Base-by-base conservation (phyloP, 2,797 vertebrate species). In the Delichon dasypus region DNA sequence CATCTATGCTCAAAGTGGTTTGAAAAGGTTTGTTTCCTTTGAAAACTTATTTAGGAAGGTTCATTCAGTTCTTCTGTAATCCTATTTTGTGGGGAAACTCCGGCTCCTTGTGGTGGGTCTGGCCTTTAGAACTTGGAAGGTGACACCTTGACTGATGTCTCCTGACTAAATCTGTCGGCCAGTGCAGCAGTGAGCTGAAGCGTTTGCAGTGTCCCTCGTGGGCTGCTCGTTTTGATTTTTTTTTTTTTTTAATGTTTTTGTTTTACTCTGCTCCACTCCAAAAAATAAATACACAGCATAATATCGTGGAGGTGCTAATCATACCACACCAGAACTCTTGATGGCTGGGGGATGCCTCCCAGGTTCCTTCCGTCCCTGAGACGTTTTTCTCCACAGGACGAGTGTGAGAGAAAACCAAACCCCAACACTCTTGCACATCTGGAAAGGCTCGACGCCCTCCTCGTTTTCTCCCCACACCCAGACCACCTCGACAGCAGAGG, bases 121-220 rank as follows among this genome's bases (percentile, higher is more conserved):
- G 21, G 53, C 50, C 54, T 65, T 83, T 44, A 71, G 25, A 83
- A 66, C 16, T 53, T 38, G 26, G 34, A 75, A 65, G 61, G 36
- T 6, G 15, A 34, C 47, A 8, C 14, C 4, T 50, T 21, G 22
- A 47, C 8, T 10, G 26, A 30, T 7, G 17, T 7, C 8, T 74
- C 76, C 70, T 13, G 57, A 22, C 18, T 51, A n/a, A 36, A 30
- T 29, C 10, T 30, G 16, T 51, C 2, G 4, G 19, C 13, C 50
- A 40, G 23, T 9, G 15, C 1, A 55, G 66, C 50, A 45, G 50
- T 0, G 19, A 53, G 40, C 19, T 40, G 14, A 70, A 23, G 12
- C 0, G 0, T 40, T 40, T 11, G 13, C n/a, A 42, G 45, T 2
- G 14, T 38, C 34, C 38, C 32, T 55, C n/a, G 42, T 0, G 2